phyloP scores from a whole-genome alignment of 1,140 invertebrate genomes.

The Heterodera schachtii region DNA sequence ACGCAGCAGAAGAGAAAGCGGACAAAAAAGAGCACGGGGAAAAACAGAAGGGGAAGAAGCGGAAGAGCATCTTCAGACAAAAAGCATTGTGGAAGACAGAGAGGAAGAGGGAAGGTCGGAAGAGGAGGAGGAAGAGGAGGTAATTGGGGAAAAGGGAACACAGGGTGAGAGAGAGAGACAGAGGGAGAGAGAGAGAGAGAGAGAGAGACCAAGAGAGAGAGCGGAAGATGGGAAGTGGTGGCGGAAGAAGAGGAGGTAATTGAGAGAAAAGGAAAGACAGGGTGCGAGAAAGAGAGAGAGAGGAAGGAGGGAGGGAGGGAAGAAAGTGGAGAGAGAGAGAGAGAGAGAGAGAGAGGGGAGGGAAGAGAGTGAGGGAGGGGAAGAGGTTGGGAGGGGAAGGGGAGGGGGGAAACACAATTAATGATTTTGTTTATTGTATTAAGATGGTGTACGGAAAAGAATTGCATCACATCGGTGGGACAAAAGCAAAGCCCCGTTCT shows the following conservation, averaged over 20 bases:
- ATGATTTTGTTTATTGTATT: not conserved
- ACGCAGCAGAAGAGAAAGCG: not conserved
- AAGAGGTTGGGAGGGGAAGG: not conserved
- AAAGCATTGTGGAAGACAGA: not conserved
- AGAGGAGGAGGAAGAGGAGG: not conserved
- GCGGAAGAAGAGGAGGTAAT: not conserved
- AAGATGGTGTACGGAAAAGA: not conserved
- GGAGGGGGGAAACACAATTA: not conserved
- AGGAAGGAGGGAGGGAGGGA: too few relatives aligned
- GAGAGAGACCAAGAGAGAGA: not conserved
- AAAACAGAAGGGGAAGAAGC: slow-evolving; percentile 7
- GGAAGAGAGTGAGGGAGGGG: not conserved
- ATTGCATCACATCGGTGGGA: not conserved
- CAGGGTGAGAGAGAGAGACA: not conserved
- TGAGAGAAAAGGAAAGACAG: not conserved
- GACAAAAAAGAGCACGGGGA: not conserved
- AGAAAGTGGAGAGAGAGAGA: too few relatives aligned
- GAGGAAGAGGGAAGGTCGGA: not conserved
- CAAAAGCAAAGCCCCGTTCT: not conserved
- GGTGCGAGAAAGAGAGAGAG: too few relatives aligned
- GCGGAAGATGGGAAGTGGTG: not conserved
- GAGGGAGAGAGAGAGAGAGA: not conserved
- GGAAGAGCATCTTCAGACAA: not conserved
- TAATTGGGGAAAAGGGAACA: too few relatives aligned
- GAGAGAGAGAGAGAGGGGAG: not conserved